phyloP scores from a whole-genome alignment of 2,888 invertebrate genomes.

The Drosophila dives region DNA sequence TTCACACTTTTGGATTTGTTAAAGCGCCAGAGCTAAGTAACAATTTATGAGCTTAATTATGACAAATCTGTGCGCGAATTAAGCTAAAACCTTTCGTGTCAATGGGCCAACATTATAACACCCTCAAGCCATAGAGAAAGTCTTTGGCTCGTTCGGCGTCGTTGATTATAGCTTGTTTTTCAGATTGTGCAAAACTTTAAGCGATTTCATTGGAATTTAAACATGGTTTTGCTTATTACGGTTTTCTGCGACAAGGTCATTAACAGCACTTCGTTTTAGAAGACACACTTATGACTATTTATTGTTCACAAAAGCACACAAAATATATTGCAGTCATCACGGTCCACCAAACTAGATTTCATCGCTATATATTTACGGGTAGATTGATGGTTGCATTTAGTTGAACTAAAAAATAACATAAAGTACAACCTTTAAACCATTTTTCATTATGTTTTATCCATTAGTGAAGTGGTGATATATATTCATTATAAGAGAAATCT shows the following conservation, averaged over 20 bases:
- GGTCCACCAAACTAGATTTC: constrained; percentile 4
- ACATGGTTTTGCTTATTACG: constrained; percentile 40
- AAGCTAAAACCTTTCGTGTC: constrained; percentile 58
- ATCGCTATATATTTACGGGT: background rate
- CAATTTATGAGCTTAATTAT: constrained; percentile 66
- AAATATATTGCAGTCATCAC: constrained; percentile 18
- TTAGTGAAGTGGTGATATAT: background rate
- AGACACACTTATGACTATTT: constrained; percentile 21
- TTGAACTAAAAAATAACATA: constrained; percentile 17
- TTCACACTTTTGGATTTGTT: constrained; percentile 66
- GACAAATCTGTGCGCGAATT: constrained; percentile 51
- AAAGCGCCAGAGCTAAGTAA: constrained; percentile 27
- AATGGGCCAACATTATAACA: constrained; percentile 66
- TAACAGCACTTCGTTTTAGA: constrained; percentile 46
- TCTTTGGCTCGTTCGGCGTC: constrained; percentile 14
- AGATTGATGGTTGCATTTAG: constrained; percentile 8
- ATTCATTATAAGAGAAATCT: background rate
- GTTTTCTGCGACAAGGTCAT: constrained; percentile 48
- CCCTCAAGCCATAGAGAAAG: constrained; percentile 70
- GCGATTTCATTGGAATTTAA: constrained; percentile 55
- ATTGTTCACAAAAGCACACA: constrained; percentile 30
- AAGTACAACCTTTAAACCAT: constrained; percentile 25
- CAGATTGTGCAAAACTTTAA: constrained; percentile 58
- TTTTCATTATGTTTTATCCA: constrained; percentile 10
- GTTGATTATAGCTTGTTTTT: constrained; percentile 33